Evolutionary conservation across 1,140 invertebrate species (phyloP), one percentile per base, ranked within the genome.

Genomic region (Idris sp.): DNA sequence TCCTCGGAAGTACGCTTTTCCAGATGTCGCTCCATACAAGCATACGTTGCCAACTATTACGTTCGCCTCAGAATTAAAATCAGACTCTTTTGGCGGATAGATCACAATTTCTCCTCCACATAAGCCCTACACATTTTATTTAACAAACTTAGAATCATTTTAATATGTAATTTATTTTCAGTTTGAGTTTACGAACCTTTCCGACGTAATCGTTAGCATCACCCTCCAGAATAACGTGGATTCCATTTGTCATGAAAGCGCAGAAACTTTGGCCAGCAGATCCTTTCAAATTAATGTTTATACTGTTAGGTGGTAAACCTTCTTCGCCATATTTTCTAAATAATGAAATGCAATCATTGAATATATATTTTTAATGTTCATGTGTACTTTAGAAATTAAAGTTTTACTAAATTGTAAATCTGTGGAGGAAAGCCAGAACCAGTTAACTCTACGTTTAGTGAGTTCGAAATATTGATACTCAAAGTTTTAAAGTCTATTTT

Each of bases 261-360:
- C 98, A 97, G 88, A 99, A 99, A 83, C 97, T 99, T 88, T 99
- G 98, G 19, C 98, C 98, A 16, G 97, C 98, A n/a, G 96, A 97
- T 5, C 98, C 98, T 65, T 88, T 93, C 22, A 99, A 86, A 40
- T 91, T 91, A 28, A 99, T 95, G 73, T 95, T 92, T 58, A 99
- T 96, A 67, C 91, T 93, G 68, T 92, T 92, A 1, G 93, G 91
- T 5, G 97, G 95, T 14, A 99, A 87, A 31, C 98, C 98, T 19
- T 89, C 88, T 76, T 99, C 97, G 8, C 95, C 93, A 84, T 92
- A 95, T 90, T 95, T 95, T 84, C 95, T 97, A 9, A n/a, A 30
- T n/a, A 8, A 36, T 15, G 13, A 36, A 36, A 4, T 10, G 35
- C 4, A 16, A n/a, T n/a, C n/a, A n/a, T n/a, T n/a, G n/a, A n/a